Evolutionary conservation across 2,888 invertebrate species (phyloP).

Genomic region (Conomelus anceps): DNA sequence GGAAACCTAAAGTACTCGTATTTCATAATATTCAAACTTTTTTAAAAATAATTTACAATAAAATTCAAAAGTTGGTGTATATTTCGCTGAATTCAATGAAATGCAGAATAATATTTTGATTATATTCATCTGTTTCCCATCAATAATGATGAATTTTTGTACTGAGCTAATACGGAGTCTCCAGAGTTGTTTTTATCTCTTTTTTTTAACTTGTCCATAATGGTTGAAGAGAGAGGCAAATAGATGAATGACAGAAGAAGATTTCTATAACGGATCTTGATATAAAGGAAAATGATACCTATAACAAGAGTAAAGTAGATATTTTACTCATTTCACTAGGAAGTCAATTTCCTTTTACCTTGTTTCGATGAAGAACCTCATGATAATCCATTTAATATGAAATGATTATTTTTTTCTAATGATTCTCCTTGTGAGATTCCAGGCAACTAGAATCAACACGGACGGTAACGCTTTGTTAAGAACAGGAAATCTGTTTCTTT

Average conservation of each 20-base stretch:
- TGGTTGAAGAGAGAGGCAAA: neutral
- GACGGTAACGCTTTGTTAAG: neutral
- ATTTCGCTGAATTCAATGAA: no score
- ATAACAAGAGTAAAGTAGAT: neutral
- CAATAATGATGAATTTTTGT: no score
- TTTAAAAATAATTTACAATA: no score
- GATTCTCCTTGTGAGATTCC: neutral
- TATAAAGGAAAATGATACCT: neutral
- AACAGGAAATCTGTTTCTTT: neutral
- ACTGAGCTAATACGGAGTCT: no score
- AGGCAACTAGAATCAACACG: neutral
- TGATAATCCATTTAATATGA: neutral
- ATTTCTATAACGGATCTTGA: neutral
- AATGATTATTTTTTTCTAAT: neutral
- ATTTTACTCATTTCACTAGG: neutral
- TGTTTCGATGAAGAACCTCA: neutral
- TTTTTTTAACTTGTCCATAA: neutral
- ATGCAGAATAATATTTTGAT: no score
- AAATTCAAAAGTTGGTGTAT: no score
- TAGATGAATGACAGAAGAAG: neutral
- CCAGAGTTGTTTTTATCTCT: neutral
- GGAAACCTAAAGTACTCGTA: no score
- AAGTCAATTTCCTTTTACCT: neutral
- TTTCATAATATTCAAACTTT: no score
- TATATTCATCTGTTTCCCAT: no score